Percentiles rank a stretch among this genome's conserved stretches.
Evolutionary conservation across 2,797 vertebrate genomes (phyloP).

Genomic region (Aphelocoma californica): DNA sequence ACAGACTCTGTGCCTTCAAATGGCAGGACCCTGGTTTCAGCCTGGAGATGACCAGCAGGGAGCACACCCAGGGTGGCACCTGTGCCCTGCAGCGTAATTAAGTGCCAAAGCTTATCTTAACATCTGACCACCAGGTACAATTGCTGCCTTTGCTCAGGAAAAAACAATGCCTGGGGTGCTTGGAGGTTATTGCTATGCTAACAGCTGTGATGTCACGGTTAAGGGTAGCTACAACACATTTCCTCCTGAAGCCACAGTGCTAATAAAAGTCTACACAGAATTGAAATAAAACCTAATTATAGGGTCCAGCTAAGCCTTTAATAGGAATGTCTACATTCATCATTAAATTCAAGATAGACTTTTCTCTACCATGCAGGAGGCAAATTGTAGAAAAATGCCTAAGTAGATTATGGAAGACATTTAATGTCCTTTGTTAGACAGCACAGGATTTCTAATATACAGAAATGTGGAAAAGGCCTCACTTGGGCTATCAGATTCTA

Average conservation of each 20-base stretch:
- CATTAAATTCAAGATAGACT: not conserved
- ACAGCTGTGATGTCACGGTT: not conserved
- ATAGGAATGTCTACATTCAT: not conserved
- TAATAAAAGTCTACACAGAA: not conserved
- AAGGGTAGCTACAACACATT: not conserved
- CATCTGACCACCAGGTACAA: not conserved
- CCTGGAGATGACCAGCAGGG: not conserved
- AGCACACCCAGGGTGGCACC: not conserved
- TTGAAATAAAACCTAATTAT: not conserved
- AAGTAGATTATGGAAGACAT: not conserved
- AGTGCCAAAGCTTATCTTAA: not conserved
- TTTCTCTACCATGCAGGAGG: not conserved
- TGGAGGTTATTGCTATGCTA: not conserved
- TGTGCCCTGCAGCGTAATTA: not conserved
- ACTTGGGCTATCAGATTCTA: not conserved
- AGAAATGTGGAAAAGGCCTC: not conserved
- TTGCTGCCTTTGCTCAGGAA: not conserved
- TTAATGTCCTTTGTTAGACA: not conserved
- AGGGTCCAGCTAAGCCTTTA: not conserved
- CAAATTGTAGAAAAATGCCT: not conserved
- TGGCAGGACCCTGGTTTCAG: not conserved
- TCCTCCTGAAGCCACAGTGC: not conserved
- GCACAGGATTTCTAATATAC: not conserved
- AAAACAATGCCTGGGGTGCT: not conserved
- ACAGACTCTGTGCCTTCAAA: not conserved